These are phyloP conservation scores for Trachops cirrhosus DNA, from an alignment of 2,797 vertebrate genomes.

Conservation along the genomic window DNA sequence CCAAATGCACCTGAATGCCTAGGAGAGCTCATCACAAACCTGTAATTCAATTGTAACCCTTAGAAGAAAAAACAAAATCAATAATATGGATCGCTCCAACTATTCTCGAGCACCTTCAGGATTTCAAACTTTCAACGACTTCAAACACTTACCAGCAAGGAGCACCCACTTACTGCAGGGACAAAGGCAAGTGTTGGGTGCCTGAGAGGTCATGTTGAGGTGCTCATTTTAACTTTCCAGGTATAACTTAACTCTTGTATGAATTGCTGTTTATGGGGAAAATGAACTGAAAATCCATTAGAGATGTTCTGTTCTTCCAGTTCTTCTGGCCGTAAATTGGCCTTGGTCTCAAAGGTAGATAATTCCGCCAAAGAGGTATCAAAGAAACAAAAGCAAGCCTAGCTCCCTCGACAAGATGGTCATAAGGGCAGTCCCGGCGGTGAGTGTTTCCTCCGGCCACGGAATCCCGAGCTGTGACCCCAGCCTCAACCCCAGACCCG, in stretches of 20 bases:
- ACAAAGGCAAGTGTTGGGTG: background rate
- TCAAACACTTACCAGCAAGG: background rate
- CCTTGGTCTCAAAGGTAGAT: background rate
- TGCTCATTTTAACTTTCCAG: background rate
- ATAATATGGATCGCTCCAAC: background rate
- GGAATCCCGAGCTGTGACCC: background rate
- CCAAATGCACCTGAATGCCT: background rate
- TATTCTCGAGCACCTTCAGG: background rate
- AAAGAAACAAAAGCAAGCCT: background rate
- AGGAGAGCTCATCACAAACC: background rate
- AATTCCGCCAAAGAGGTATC: background rate
- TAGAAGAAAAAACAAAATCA: background rate
- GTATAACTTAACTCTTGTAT: background rate
- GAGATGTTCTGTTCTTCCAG: background rate
- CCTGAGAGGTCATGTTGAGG: background rate
- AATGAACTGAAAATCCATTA: background rate
- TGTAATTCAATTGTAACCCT: background rate
- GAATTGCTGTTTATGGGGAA: background rate
- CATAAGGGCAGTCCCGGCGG: background rate
- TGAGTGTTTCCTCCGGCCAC: fast-evolving
- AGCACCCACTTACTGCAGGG: background rate
- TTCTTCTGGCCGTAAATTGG: background rate
- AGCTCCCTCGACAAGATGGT: conserved; percentile 26
- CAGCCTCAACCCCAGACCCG: background rate
- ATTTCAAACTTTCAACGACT: background rate